phyloP scores from a whole-genome alignment of 2,888 invertebrate species.

The Tetragonisca angustula region DNA sequence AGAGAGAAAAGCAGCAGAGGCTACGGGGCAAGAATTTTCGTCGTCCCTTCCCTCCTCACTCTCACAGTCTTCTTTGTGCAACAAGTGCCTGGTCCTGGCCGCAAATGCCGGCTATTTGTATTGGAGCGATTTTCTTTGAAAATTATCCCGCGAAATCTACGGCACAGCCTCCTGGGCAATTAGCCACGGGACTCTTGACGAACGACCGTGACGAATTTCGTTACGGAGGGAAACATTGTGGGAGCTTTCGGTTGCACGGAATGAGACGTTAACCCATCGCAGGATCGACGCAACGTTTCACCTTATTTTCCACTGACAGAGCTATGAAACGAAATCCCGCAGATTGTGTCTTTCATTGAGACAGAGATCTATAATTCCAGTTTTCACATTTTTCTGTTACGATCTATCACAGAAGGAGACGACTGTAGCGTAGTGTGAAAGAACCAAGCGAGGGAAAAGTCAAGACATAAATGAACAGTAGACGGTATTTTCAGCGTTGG shows the following conservation, averaged over 20 bases:
- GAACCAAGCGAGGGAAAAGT: too few species aligned
- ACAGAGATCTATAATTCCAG: too few species aligned
- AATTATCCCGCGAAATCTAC: slow-evolving; percentile 16
- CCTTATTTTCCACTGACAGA: too few species aligned
- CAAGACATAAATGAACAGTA: too few species aligned
- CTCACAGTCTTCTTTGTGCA: slow-evolving; percentile 65
- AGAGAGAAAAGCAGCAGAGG: background rate
- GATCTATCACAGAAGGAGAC: too few species aligned
- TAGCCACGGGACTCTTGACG: slow-evolving; percentile 7
- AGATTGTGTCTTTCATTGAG: too few species aligned
- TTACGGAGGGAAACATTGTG: background rate
- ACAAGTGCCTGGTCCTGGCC: slow-evolving; percentile 66
- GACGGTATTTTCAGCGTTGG: too few species aligned
- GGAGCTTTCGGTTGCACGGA: too few species aligned
- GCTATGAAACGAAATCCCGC: too few species aligned
- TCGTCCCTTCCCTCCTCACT: background rate
- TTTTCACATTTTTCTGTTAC: too few species aligned
- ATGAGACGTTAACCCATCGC: background rate
- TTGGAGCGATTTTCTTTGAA: slow-evolving; percentile 34
- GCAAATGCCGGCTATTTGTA: slow-evolving; percentile 42
- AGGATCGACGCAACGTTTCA: too few species aligned
- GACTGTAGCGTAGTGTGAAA: too few species aligned
- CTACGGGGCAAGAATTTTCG: slow-evolving; percentile 43
- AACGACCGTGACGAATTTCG: background rate
- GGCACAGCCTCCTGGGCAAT: slow-evolving; percentile 8